Base-by-base conservation (phyloP, 2,797 vertebrate genomes). In the Yasuhikotakia modesta region DNA sequence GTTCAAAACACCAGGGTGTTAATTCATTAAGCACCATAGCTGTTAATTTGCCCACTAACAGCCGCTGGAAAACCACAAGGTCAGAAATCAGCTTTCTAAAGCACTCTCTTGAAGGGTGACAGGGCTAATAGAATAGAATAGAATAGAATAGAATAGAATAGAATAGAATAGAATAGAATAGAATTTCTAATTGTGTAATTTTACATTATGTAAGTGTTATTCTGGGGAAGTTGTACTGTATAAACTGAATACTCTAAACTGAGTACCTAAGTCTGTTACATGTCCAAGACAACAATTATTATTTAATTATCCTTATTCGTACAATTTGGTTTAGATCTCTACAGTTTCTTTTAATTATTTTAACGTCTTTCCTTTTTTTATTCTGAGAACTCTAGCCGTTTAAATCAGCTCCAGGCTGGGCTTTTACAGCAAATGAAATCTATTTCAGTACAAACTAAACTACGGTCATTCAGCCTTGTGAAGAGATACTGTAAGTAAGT, bases 1-100 rank as follows among this genome's bases (percentile, higher is more conserved):
- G 78, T 76, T 73, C 80, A 85, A 86, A 88, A 85, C 81, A 27
- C 21, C 72, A 80, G 88, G 88, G 86, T 87, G 88, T 89, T 91
- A 87, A 88, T 86, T 90, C 86, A 86, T 90, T 85, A 84, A 81
- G 78, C 75, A 83, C 39, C 70, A 58, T 68, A 48, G 17, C 81
- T 81, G 87, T 85, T 87, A 82, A 90, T 88, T 82, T 82, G 78
- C 82, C 66, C 76, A 82, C 73, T 71, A 81, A 77, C 85, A 87
- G 85, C 86, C 88, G 85, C 84, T 84, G 84, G 63, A 71, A 71
- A 64, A 77, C 78, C 70, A 69, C 67, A 78, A 79, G 85, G 83
- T 81, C 73, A 73, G 58, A 57, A 61, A 19, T 11, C 2, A 14
- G 63, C 63, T 55, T 73, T 72, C 24, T 50, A 52, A 61, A 35